A percentile compares a stretch with the other conserved stretches of the same genome.
phyloP scores from a whole-genome alignment of 2,113 vertebrate genomes.

The Ciconia stormi region DNA sequence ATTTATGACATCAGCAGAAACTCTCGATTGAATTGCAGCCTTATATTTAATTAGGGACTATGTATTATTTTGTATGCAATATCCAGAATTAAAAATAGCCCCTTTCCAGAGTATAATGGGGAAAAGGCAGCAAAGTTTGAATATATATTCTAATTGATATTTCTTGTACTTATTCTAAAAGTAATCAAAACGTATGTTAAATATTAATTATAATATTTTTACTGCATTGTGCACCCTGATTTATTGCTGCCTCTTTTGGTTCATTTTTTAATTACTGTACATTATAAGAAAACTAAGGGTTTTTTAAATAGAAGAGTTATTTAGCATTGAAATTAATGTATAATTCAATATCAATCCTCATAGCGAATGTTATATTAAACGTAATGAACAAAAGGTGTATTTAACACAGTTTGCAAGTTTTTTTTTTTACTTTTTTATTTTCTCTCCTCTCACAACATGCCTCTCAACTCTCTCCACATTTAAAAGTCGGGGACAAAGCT shows the following conservation, averaged over 20 bases:
- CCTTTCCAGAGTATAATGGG: constrained; percentile 73
- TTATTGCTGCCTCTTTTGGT: constrained; percentile 80
- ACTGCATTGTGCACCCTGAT: constrained; percentile 79
- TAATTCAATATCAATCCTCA: constrained; percentile 75
- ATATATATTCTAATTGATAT: constrained; percentile 85
- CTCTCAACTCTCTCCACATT: constrained; percentile 78
- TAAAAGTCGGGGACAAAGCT: constrained; percentile 81
- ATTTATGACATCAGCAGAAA: constrained; percentile 84
- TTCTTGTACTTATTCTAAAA: constrained; percentile 80
- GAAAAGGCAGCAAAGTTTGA: constrained; percentile 78
- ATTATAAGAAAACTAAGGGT: constrained; percentile 78
- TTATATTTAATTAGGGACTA: constrained; percentile 82
- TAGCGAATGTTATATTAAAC: constrained; percentile 80
- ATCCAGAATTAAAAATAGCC: constrained; percentile 83
- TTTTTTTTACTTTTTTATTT: constrained; percentile 69
- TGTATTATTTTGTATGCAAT: constrained; percentile 83
- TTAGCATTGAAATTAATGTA: constrained; percentile 80
- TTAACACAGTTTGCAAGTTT: constrained; percentile 81
- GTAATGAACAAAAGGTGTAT: constrained; percentile 83
- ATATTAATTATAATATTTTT: constrained; percentile 86
- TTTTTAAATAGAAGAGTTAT: constrained; percentile 76
- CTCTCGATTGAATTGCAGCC: constrained; percentile 78
- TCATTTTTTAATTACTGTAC: constrained; percentile 82
- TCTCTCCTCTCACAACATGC: constrained; percentile 80
- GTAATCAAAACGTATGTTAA: constrained; percentile 84